A percentile compares a stretch with the other conserved stretches of the same genome.
phyloP scores from a whole-genome alignment of 2,888 invertebrate genomes.

The Elysia crispata region DNA sequence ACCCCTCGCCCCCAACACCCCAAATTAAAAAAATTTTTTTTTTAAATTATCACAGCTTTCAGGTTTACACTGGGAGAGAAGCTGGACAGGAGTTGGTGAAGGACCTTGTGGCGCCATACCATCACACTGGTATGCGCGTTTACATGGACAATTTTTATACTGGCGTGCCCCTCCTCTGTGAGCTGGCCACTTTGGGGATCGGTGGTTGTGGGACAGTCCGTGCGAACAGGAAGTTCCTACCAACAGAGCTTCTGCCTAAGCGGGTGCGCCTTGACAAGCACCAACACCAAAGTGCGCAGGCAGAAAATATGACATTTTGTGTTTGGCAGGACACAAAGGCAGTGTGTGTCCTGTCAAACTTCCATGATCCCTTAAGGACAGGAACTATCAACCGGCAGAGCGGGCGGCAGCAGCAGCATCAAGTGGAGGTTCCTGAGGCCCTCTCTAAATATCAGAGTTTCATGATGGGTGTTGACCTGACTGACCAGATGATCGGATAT shows the following conservation, averaged over 20 bases:
- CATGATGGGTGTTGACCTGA: not conserved
- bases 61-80: constrained; percentile 11
- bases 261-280: not conserved
- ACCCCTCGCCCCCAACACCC: too few relatives aligned
- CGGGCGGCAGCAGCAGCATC: not conserved
- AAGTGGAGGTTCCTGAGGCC: not conserved
- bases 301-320: not conserved
- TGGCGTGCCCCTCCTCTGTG: not conserved
- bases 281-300: constrained; percentile 2
- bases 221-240: not conserved
- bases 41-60: too few relatives aligned
- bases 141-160: constrained; percentile 24
- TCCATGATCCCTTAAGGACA: not conserved
- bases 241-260: constrained; percentile 2
- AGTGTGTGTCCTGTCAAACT: constrained; percentile 2
- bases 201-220: not conserved
- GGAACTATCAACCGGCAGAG: not conserved
- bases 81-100: constrained; percentile 1
- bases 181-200: not conserved
- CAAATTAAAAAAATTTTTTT: too few relatives aligned
- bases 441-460: not conserved
- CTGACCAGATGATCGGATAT: not conserved
- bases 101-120: not conserved
- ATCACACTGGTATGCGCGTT: not conserved
- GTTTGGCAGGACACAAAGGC: constrained; percentile 6